Conservation (phyloP, 2,113 vertebrate genomes). For the Cryptomyrus ogoouensis region DNA sequence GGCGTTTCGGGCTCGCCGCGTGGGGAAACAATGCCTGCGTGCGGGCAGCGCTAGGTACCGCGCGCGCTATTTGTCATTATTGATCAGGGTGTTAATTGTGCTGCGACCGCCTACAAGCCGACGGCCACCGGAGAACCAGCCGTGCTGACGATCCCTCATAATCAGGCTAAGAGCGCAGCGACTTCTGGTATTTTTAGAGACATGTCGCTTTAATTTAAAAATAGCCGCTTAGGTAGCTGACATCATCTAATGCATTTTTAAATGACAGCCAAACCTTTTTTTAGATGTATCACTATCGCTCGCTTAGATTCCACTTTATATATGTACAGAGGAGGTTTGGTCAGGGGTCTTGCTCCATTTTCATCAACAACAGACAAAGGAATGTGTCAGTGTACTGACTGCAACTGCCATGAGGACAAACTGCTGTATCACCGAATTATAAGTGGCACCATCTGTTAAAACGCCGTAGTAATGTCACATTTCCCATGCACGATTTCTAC, state of each 20-base stretch:
- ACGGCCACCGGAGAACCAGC: not conserved
- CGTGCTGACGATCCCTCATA: not conserved
- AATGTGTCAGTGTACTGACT: slow-evolving; percentile 19
- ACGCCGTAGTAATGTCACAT: not conserved
- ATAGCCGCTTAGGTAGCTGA: slow-evolving; percentile 53
- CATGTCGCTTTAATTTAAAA: slow-evolving; percentile 47
- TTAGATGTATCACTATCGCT: not conserved
- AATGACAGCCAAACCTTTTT: slow-evolving; percentile 46
- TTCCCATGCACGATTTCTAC: not conserved
- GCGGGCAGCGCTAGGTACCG: slow-evolving; percentile 10
- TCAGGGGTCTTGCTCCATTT: slow-evolving; percentile 25
- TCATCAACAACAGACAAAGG: slow-evolving; percentile 58
- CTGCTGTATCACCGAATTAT: slow-evolving; percentile 56
- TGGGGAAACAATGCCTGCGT: slow-evolving; percentile 23
- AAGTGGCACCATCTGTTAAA: slow-evolving; percentile 34
- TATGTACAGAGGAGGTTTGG: not conserved
- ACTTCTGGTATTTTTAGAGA: slow-evolving; percentile 36
- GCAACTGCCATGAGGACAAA: slow-evolving; percentile 33
- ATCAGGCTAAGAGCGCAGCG: slow-evolving; percentile 40
- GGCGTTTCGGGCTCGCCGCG: not conserved
- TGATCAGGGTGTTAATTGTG: slow-evolving; percentile 15
- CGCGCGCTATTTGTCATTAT: slow-evolving; percentile 1
- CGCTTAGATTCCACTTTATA: not conserved
- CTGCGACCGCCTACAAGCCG: not conserved
- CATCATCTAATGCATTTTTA: slow-evolving; percentile 47